These are phyloP conservation scores for Morpho deidamia DNA, from an alignment of 2,888 invertebrate species.

Conservation along the genomic window DNA sequence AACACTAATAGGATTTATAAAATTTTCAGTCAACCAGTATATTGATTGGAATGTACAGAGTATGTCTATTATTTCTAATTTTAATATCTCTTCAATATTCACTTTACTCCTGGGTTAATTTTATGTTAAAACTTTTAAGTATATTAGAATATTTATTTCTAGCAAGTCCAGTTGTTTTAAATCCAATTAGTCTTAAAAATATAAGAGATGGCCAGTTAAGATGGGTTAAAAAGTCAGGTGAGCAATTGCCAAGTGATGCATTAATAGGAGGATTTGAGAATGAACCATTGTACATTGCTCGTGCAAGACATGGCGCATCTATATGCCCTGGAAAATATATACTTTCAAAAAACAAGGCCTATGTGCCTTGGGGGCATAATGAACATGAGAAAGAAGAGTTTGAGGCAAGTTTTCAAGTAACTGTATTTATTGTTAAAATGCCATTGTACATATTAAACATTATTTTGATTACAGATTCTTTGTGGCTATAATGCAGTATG, in stretches of 20 bases:
- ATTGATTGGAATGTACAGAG: slow-evolving; percentile 33
- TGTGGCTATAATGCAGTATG: slow-evolving; percentile 49
- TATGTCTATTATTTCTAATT: slow-evolving; percentile 14
- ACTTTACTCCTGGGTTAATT: too few relatives aligned
- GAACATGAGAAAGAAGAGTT: slow-evolving; percentile 84
- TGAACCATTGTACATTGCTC: slow-evolving; percentile 80
- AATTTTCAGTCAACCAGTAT: slow-evolving; percentile 23
- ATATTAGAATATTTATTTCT: slow-evolving; percentile 4
- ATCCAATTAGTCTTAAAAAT: slow-evolving; percentile 15
- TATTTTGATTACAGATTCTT: slow-evolving; percentile 37
- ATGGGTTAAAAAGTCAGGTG: slow-evolving; percentile 79
- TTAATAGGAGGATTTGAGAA: slow-evolving; percentile 82
- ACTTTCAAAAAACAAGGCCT: slow-evolving; percentile 81
- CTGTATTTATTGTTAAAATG: background rate
- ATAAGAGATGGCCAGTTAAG: slow-evolving; percentile 55
- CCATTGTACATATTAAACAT: background rate
- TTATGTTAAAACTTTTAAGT: too few relatives aligned
- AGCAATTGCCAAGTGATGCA: slow-evolving; percentile 82
- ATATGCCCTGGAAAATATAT: slow-evolving; percentile 88
- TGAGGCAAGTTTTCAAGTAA: slow-evolving; percentile 66
- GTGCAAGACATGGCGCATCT: slow-evolving; percentile 83
- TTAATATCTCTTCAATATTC: background rate
- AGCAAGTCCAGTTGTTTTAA: slow-evolving; percentile 21
- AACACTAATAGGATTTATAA: slow-evolving; percentile 33
- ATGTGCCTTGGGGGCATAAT: slow-evolving; percentile 85